Percentiles rank a stretch among this genome's conserved stretches.
Evolutionary conservation across 2,888 invertebrate species (phyloP).

Genomic region (Lithophane ornitopus): DNA sequence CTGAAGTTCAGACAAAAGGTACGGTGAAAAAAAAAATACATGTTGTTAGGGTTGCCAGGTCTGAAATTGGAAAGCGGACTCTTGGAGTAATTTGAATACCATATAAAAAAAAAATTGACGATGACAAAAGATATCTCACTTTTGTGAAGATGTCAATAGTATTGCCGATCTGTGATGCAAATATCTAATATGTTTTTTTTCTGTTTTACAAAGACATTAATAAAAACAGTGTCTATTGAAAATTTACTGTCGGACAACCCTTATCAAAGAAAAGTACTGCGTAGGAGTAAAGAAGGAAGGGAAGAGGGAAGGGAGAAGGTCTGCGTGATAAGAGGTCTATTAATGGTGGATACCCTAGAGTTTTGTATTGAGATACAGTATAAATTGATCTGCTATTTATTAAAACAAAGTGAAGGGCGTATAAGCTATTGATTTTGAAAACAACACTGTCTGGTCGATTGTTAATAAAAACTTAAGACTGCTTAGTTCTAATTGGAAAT

Average conservation of each 20-base stretch:
- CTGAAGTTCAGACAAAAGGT: slow-evolving; percentile 68
- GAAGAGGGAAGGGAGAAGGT: too few relatives aligned
- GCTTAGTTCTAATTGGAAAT: background rate
- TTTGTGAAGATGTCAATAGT: background rate
- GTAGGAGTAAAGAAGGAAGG: too few relatives aligned
- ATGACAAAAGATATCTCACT: too few relatives aligned
- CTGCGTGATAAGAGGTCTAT: background rate
- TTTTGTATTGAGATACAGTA: background rate
- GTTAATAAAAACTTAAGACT: slow-evolving; percentile 6
- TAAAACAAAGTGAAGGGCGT: slow-evolving; percentile 1
- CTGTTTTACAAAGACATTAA: background rate
- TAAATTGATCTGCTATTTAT: slow-evolving; percentile 5
- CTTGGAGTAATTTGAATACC: background rate
- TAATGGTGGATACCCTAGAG: background rate
- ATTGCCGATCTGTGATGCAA: too few relatives aligned
- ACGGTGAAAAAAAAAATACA: slow-evolving; percentile 40
- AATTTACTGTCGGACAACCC: background rate
- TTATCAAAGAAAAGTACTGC: background rate
- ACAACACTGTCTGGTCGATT: slow-evolving; percentile 27
- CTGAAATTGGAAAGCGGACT: slow-evolving; percentile 2
- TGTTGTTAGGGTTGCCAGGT: slow-evolving; percentile 19
- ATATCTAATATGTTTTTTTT: too few relatives aligned
- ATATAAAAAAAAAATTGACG: too few relatives aligned
- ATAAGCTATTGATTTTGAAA: slow-evolving; percentile 23
- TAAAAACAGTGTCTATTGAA: background rate